Evolutionary conservation across 1,140 invertebrate genomes (phyloP).

Genomic region (Platorchestia sp.): DNA sequence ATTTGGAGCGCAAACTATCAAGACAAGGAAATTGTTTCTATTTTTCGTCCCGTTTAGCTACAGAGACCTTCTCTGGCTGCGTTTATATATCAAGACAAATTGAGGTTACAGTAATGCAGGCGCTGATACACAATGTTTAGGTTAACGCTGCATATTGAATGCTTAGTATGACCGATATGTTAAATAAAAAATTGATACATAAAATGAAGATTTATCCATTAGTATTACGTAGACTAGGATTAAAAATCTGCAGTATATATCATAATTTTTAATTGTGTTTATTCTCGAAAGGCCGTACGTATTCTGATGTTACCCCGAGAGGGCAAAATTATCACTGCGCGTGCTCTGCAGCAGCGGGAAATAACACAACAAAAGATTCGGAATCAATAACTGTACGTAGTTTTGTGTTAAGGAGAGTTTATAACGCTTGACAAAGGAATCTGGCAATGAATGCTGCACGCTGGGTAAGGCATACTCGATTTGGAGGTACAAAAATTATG

Average conservation of each 20-base stretch:
- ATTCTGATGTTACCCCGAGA: neutral
- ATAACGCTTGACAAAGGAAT: neutral
- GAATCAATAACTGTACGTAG: neutral
- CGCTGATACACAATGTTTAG: too few relatives aligned
- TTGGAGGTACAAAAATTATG: neutral
- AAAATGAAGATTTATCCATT: too few relatives aligned
- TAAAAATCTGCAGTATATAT: too few relatives aligned
- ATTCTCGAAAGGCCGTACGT: neutral
- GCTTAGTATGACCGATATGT: too few relatives aligned
- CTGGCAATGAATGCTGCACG: neutral
- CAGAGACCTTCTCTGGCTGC: neutral
- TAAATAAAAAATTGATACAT: too few relatives aligned
- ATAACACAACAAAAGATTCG: neutral
- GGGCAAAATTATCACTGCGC: too few relatives aligned
- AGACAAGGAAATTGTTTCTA: neutral
- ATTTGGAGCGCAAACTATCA: neutral
- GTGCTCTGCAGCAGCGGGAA: neutral
- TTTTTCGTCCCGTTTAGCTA: neutral
- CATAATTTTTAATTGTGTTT: neutral
- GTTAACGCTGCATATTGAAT: too few relatives aligned
- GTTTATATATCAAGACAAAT: neutral
- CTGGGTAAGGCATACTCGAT: neutral
- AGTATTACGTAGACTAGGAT: too few relatives aligned
- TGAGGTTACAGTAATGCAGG: neutral
- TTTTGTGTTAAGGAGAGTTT: neutral